Base-by-base conservation (phyloP, 2,113 vertebrate species). In the Zingel zingel region DNA sequence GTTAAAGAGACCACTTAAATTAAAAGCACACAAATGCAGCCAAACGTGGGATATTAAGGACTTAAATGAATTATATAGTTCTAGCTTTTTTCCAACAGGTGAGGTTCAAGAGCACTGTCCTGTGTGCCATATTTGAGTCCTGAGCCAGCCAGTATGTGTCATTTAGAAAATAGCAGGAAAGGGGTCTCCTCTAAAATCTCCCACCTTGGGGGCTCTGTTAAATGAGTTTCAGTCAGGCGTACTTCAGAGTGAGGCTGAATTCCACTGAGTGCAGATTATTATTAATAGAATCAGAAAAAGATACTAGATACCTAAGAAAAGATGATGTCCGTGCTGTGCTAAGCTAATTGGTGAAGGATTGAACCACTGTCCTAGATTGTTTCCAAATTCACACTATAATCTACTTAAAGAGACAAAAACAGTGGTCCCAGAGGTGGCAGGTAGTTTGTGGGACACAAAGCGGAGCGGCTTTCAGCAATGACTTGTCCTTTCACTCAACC, bases 241-340 rank as follows among this genome's bases (percentile, higher is more conserved):
- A 67, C 77, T 88, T 88, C 77, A 86, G 75, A 84, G 81, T 77
- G 67, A 87, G 83, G 74, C 72, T 68, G 59, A 87, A 94, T 89
- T 88, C 89, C 88, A 74, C 88, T 4, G 88, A 91, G 89, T 86
- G 77, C 62, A 83, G 83, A 92, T 93, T 92, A 93, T 88, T 91
- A 92, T 92, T 86, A 92, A 87, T 63, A 89, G 89, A 91, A 88
- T 86, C 74, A 75, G 83, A 91, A 86, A 83, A 90, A 83, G 81
- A 84, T 78, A 71, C 53, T 25, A 69, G 75, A 85, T 79, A 88
- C 65, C 82, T 80, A 51, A 82, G 88, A 85, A 81, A 76, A 80
- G 66, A 81, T 74, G 47, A 88, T 86, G 86, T 79, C 50, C 88
- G 61, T 63, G 78, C 86, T 80, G 76, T 74, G 70, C 74, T 77